A percentile compares a stretch with the other conserved stretches of the same genome.
phyloP scores from a whole-genome alignment of 2,113 vertebrate genomes.

The Ciconia maguari region DNA sequence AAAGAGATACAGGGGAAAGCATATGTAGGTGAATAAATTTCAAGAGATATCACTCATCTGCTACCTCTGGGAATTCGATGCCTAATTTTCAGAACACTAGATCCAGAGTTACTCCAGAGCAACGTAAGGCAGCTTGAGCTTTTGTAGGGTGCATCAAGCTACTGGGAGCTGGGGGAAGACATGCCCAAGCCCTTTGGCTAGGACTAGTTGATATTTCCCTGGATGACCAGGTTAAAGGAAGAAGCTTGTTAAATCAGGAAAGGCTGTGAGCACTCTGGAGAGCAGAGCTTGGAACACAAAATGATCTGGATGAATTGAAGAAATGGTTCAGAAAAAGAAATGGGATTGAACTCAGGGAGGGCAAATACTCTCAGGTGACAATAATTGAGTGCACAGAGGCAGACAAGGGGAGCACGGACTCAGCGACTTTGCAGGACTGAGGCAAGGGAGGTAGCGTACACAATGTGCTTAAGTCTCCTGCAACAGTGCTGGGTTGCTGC shows the following conservation, averaged over 20 bases:
- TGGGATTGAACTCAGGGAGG: not conserved
- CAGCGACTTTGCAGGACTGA: fast-evolving
- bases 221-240: not conserved
- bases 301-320: not conserved
- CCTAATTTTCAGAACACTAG: not conserved
- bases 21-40: not conserved
- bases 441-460: fast-evolving
- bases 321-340: not conserved
- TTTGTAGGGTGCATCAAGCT: not conserved
- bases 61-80: not conserved
- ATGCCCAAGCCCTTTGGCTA: fast-evolving
- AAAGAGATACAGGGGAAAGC: too few species aligned
- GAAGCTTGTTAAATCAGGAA: not conserved
- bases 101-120: not conserved
- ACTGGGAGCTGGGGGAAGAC: not conserved
- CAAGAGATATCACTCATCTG: not conserved
- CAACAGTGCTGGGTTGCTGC: not conserved
- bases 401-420: not conserved
- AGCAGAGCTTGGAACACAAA: not conserved
- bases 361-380: not conserved
- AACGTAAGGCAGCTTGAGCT: not conserved
- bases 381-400: not conserved
- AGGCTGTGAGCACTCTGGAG: not conserved
- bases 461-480: not conserved
- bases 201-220: not conserved